Percentiles rank a stretch among this genome's conserved stretches.
These are phyloP conservation scores for Mormoops blainvillei DNA, from an alignment of 2,113 vertebrate species.

Conservation along the genomic window DNA sequence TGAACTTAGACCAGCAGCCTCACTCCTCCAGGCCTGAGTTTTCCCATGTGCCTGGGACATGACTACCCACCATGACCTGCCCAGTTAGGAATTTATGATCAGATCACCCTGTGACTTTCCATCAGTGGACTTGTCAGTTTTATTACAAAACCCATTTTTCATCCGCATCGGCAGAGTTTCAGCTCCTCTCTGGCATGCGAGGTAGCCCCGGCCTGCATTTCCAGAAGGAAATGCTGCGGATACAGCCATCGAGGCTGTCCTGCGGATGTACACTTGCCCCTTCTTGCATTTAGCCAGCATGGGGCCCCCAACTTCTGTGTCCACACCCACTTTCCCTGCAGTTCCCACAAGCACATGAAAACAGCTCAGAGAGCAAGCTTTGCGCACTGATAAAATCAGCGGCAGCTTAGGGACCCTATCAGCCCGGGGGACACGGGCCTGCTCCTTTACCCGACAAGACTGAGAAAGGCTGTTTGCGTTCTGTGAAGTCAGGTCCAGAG, in stretches of 20 bases:
- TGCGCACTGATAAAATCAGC: neutral
- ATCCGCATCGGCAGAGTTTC: neutral
- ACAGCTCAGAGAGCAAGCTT: neutral
- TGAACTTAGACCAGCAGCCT: no score
- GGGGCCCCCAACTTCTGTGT: neutral
- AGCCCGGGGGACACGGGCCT: neutral
- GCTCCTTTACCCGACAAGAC: neutral
- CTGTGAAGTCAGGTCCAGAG: slow-evolving; percentile 13
- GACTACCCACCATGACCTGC: neutral
- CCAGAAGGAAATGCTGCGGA: neutral
- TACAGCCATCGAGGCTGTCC: neutral
- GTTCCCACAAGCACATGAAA: neutral
- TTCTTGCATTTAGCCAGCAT: accelerated
- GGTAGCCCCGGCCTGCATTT: neutral
- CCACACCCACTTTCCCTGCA: neutral
- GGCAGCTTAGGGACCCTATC: neutral
- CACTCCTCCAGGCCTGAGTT: no score
- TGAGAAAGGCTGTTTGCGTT: neutral
- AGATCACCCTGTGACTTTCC: neutral
- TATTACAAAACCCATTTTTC: neutral
- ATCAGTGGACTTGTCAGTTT: no score
- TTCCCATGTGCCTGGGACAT: neutral
- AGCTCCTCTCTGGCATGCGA: neutral
- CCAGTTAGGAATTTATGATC: neutral
- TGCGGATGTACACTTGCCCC: accelerated